These are phyloP conservation scores for Bombus cullumanus DNA, from an alignment of 1,140 invertebrate species.

Conservation along the genomic window DNA sequence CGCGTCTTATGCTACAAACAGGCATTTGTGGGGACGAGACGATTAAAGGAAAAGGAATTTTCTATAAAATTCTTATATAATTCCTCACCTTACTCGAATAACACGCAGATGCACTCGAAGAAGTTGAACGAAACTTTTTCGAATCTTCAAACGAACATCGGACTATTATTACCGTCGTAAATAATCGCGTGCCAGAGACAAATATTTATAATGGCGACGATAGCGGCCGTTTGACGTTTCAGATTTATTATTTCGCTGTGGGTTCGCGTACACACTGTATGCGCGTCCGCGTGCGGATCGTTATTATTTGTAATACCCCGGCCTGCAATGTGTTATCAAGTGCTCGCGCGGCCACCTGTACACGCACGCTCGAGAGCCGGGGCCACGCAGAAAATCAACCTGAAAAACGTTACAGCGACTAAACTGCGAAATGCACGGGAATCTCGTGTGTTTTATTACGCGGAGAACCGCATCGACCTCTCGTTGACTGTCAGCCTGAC, in stretches of 20 bases:
- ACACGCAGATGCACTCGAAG: no score
- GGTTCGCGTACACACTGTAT: constrained; percentile 46
- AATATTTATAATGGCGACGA: constrained; percentile 44
- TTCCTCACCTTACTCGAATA: background rate
- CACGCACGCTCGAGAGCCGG: background rate
- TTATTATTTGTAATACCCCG: constrained; percentile 62
- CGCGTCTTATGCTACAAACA: no score
- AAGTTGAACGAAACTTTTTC: background rate
- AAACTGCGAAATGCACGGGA: constrained; percentile 61
- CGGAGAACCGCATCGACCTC: constrained; percentile 62
- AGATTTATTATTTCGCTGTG: constrained; percentile 57
- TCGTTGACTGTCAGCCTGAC: constrained; percentile 51
- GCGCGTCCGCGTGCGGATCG: constrained; percentile 44
- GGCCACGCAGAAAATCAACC: constrained; percentile 50
- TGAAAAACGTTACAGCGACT: constrained; percentile 59
- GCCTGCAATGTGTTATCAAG: constrained; percentile 58
- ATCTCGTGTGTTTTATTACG: constrained; percentile 62
- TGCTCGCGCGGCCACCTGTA: constrained; percentile 15
- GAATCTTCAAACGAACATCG: background rate
- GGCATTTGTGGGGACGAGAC: no score
- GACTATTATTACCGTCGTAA: constrained; percentile 29
- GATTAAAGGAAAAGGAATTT: background rate
- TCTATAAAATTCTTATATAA: background rate
- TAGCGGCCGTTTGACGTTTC: constrained; percentile 50
- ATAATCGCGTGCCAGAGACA: constrained; percentile 17